Percentiles rank a stretch among this genome's conserved stretches.
Conservation (phyloP, 2,113 vertebrate genomes). For the Pollimyrus isidori region DNA sequence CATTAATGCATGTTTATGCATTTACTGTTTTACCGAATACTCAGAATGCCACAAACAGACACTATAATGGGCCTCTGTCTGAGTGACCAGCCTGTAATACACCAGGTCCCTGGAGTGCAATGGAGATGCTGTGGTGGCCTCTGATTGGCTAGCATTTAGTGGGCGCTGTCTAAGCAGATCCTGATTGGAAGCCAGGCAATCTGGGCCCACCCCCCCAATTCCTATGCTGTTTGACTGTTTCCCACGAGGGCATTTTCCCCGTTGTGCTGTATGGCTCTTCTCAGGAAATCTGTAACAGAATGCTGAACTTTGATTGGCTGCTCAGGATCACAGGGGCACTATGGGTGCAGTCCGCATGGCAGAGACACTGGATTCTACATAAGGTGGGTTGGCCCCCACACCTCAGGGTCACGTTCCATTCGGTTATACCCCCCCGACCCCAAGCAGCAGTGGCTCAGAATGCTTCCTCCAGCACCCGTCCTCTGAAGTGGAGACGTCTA, state of each 20-base stretch:
- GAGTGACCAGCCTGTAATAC: conserved; percentile 12
- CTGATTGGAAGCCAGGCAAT: background rate
- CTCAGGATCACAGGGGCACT: background rate
- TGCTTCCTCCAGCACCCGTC: background rate
- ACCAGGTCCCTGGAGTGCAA: background rate
- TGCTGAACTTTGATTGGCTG: background rate
- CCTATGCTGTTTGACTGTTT: background rate
- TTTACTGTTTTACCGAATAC: no score
- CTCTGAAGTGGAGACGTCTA: background rate
- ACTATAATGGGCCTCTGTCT: conserved; percentile 32
- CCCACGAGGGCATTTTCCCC: background rate
- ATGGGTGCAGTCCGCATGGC: background rate
- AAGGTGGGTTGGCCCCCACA: background rate
- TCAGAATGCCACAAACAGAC: conserved; percentile 29
- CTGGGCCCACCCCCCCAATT: background rate
- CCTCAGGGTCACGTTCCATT: background rate
- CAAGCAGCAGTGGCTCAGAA: background rate
- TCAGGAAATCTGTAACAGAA: background rate
- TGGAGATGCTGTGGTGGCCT: background rate
- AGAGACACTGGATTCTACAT: background rate
- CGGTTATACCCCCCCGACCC: background rate
- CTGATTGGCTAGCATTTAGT: background rate
- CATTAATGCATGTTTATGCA: background rate
- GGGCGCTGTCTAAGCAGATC: background rate
- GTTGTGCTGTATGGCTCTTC: background rate